phyloP scores from a whole-genome alignment of 1,140 invertebrate species.

The Nomia melanderi region DNA sequence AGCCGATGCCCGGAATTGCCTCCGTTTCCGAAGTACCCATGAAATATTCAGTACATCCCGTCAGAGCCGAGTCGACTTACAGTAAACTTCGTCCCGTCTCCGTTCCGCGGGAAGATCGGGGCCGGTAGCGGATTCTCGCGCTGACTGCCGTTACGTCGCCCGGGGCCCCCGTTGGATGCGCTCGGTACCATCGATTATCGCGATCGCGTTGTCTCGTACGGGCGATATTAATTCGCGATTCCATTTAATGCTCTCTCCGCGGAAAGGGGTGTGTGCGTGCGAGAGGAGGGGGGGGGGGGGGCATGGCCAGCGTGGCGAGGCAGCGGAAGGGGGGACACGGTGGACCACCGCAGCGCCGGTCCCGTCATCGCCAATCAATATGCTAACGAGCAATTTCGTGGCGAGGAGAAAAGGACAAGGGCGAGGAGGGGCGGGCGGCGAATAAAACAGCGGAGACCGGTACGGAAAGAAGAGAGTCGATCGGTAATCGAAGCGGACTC shows the following conservation, averaged over 20 bases:
- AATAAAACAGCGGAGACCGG: constrained; percentile 32
- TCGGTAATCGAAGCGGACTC: constrained; percentile 59
- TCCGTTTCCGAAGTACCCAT: too few relatives aligned
- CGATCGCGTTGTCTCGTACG: constrained; percentile 15
- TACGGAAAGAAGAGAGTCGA: constrained; percentile 33
- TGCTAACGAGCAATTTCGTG: constrained; percentile 77
- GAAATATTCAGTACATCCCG: too few relatives aligned
- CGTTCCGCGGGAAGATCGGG: too few relatives aligned
- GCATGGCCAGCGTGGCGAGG: too few relatives aligned
- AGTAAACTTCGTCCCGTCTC: too few relatives aligned
- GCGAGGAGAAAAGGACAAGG: not conserved
- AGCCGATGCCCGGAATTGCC: too few relatives aligned
- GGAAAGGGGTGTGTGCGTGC: too few relatives aligned
- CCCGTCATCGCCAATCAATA: constrained; percentile 80
- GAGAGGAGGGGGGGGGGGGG: too few relatives aligned
- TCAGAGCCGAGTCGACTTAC: too few relatives aligned
- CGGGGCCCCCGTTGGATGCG: not conserved
- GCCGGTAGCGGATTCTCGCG: not conserved
- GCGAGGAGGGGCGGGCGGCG: not conserved
- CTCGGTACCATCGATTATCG: not conserved
- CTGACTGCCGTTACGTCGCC: not conserved
- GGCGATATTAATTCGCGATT: constrained; percentile 72
- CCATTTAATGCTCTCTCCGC: constrained; percentile 68
- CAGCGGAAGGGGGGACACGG: too few relatives aligned
- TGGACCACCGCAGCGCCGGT: constrained; percentile 63